Evolutionary conservation across 2,113 vertebrate species (phyloP).

Genomic region (Catharus fuscescens): DNA sequence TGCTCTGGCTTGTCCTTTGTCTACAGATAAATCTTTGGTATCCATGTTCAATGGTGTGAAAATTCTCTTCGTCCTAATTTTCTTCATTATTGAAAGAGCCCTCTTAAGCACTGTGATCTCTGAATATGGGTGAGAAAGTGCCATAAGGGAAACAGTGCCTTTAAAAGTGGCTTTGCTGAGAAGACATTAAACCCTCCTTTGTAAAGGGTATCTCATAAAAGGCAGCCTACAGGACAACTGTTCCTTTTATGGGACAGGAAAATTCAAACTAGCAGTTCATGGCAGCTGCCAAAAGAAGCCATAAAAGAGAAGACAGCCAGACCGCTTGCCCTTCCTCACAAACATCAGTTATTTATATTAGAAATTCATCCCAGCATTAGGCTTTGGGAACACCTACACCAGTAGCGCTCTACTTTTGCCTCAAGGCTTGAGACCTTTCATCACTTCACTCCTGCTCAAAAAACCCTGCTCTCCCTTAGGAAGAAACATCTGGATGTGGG

Average conservation of each 20-base stretch:
- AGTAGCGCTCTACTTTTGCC: neutral
- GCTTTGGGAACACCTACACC: neutral
- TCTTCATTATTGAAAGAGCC: neutral
- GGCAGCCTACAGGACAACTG: neutral
- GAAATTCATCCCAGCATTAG: neutral
- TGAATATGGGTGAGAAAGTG: neutral
- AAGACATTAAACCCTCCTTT: neutral
- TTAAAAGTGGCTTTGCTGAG: neutral
- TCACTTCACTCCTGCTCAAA: neutral
- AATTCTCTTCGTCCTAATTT: neutral
- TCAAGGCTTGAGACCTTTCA: neutral
- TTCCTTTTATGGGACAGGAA: neutral
- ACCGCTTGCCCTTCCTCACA: neutral
- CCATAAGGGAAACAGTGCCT: neutral
- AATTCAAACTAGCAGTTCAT: neutral
- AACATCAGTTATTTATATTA: neutral
- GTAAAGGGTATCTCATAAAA: neutral
- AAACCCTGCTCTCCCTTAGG: accelerated
- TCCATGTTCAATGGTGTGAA: neutral
- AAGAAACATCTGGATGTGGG: neutral
- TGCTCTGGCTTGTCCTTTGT: neutral
- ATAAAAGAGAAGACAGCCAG: neutral
- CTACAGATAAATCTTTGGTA: neutral
- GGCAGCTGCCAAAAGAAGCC: neutral
- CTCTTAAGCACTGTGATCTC: neutral